Conservation (phyloP, 2,797 vertebrate genomes). For the Artibeus jamaicensis region DNA sequence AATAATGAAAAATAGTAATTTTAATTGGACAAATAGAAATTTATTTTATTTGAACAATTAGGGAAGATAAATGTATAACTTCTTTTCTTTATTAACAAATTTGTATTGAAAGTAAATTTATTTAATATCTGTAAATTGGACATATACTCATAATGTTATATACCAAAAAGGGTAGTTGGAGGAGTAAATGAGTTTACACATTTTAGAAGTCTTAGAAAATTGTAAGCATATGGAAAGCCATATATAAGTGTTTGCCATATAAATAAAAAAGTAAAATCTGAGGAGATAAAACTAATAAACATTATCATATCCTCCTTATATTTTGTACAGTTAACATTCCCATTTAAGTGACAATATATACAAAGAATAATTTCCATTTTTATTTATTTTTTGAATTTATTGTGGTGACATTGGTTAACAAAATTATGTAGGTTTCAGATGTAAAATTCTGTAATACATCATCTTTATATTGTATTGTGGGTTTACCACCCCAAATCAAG, state of each 20-base stretch:
- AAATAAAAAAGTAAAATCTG: neutral
- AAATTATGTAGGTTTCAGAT: neutral
- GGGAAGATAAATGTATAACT: neutral
- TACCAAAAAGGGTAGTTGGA: neutral
- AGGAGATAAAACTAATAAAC: neutral
- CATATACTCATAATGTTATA: neutral
- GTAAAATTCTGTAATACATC: neutral
- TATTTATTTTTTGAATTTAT: neutral
- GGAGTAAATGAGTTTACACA: neutral
- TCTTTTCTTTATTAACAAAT: slow-evolving; percentile 28
- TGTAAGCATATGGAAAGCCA: neutral
- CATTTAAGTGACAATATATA: neutral
- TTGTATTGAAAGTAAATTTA: neutral
- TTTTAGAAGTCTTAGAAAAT: neutral
- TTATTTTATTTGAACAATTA: neutral
- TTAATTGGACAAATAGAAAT: neutral
- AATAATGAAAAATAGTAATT: neutral
- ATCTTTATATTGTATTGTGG: neutral
- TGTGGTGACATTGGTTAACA: neutral
- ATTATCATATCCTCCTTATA: neutral
- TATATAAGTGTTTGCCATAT: neutral
- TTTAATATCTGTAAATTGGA: neutral
- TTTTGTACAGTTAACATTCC: neutral
- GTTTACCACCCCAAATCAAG: neutral
- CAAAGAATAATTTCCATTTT: neutral